Evolutionary conservation across 2,888 invertebrate species (phyloP).

Genomic region (Coecobrya sp.): DNA sequence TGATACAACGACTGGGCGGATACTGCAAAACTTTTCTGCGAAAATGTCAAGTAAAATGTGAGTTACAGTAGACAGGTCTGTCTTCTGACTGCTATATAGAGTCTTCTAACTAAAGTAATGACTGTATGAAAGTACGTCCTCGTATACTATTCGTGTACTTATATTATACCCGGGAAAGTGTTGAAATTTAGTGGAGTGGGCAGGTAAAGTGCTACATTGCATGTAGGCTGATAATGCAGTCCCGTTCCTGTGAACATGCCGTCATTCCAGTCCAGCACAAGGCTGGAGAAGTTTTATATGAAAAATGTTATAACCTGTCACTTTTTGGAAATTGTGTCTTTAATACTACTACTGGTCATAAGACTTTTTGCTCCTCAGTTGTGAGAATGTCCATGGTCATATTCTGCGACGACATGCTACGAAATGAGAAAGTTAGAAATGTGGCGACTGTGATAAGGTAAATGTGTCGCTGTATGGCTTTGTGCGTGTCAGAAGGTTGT

Average conservation of each 20-base stretch:
- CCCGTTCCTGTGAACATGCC: not conserved
- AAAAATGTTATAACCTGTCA: constrained; percentile 13
- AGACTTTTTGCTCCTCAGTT: not conserved
- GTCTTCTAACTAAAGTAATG: no score
- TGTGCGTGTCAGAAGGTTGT: constrained; percentile 58
- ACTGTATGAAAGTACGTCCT: not conserved
- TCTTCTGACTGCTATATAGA: no score
- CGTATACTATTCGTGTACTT: not conserved
- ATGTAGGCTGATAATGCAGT: constrained; percentile 10
- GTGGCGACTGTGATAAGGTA: constrained; percentile 32
- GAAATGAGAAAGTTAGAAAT: not conserved
- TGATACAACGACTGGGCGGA: not conserved
- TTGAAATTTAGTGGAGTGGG: constrained; percentile 5
- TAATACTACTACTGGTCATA: not conserved
- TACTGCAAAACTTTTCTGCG: not conserved
- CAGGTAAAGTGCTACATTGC: constrained; percentile 3
- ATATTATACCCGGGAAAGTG: not conserved
- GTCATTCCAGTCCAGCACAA: not conserved
- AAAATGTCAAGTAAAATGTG: constrained; percentile 14
- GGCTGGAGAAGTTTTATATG: not conserved
- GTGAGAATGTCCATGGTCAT: not conserved
- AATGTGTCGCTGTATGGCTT: not conserved
- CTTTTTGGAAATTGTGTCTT: not conserved
- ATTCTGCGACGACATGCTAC: not conserved
- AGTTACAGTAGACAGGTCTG: not conserved